These are phyloP conservation scores for Azorinus chamasolen DNA, from an alignment of 2,888 invertebrate species.

Conservation along the genomic window DNA sequence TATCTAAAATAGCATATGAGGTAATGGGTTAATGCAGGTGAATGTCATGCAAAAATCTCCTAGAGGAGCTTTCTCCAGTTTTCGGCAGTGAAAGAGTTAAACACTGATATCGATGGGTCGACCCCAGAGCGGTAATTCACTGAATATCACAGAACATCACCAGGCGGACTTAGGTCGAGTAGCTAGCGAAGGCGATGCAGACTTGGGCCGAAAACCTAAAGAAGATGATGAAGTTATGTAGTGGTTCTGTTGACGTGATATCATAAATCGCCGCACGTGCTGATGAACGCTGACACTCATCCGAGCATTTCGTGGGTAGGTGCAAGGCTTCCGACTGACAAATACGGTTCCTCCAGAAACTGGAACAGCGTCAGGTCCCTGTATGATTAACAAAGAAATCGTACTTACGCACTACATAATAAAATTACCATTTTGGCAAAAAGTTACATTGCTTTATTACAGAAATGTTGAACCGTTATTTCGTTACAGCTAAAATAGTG, in stretches of 20 bases:
- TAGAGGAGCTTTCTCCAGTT: too few relatives aligned
- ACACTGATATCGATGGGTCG: too few relatives aligned
- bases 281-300: slow-evolving; percentile 68
- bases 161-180: slow-evolving; percentile 11
- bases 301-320: slow-evolving; percentile 59
- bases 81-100: too few relatives aligned
- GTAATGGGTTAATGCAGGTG: too few relatives aligned
- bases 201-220: slow-evolving; percentile 7
- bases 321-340: slow-evolving; percentile 77
- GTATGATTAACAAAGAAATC: slow-evolving; percentile 5
- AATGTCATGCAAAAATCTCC: too few relatives aligned
- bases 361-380: slow-evolving; percentile 79
- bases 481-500: too few relatives aligned
- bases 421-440: too few relatives aligned
- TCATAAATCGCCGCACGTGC: slow-evolving; percentile 78
- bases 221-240: slow-evolving; percentile 26
- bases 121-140: too few relatives aligned
- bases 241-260: slow-evolving; percentile 60
- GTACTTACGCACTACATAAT: too few relatives aligned
- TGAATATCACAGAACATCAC: slow-evolving; percentile 6
- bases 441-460: too few relatives aligned
- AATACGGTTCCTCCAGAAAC: slow-evolving; percentile 84
- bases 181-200: slow-evolving; percentile 6
- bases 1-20: too few relatives aligned
- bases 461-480: too few relatives aligned